Base-by-base conservation (phyloP, 2,113 vertebrate genomes). In the Fulmarus glacialis region DNA sequence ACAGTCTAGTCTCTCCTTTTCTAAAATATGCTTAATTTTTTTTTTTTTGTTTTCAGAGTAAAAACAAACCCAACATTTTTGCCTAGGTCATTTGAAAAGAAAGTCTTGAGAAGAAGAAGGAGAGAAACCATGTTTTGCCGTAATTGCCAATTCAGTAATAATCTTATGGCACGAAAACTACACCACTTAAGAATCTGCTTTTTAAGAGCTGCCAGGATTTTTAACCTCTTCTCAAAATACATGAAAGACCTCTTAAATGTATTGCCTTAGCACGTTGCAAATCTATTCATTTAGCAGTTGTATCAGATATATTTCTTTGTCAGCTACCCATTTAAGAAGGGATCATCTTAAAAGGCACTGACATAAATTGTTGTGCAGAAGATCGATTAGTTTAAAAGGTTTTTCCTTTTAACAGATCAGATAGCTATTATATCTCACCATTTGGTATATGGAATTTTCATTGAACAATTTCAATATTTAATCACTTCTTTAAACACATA, bases 361-460 rank as follows among this genome's bases (percentile, higher is more conserved):
- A 97, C 97, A 98, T 97, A 98, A 97, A 98, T 97, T 97, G 97
- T 95, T 96, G 96, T 21, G 0, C 14, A 23, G 79, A 89, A 92
- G 97, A 98, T 98, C 96, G 82, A 98, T 98, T 89, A 90, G 93
- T 97, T 97, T 98, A 98, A 98, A 97, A 98, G 97, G 97, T 94
- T 97, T 98, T 97, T 97, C 96, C 96, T 97, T 97, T 98, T 98
- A 98, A 97, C 95, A 97, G 96, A 98, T 95, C 97, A 96, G 90
- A 98, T 90, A 95, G 96, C 95, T 96, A 95, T 97, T 97, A 97
- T 95, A 97, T 94, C 96, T 97, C 89, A 93, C 96, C 94, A 91
- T 93, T 96, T 82, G 82, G 92, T 82, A 82, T 90, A 93, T 87
- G 72, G 93, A 96, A 95, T 87, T 94, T 97, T 89, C 93, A 93